Evolutionary conservation across 2,797 vertebrate species (phyloP), one percentile per base, ranked within the genome.

Genomic region (Clarias pachynema): DNA sequence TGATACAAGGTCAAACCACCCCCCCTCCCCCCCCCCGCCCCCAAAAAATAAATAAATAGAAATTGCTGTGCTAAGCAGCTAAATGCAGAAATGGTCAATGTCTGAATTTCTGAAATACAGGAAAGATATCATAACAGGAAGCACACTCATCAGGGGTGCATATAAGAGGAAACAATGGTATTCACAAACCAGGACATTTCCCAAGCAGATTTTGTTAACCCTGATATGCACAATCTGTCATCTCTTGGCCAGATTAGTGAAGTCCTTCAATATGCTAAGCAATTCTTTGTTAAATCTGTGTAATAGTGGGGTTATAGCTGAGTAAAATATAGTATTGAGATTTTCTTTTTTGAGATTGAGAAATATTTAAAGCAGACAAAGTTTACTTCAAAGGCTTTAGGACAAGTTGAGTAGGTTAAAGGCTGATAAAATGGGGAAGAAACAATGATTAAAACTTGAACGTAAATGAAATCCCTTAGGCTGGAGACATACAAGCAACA

Each of bases 401-500:
- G 66, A 40, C 20, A 56, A 44, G 16, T 16, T 66, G 69, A 65
- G 4, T 12, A 75, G 53, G 49, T 69, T 79, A 59, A 79, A 73
- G 56, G 37, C 49, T 56, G 44, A 85, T 70, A 44, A 80, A 65
- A 24, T 57, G 3, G 3, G 34, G 7, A 2, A 4, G 37, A 44
- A 75, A 53, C n/a, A 6, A 14, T 24, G 16, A 75, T 57, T 22
- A 85, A 53, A 37, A 79, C 53, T 26, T n/a, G 24, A 63, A 85
- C 60, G 65, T 16, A 37, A 62, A 37, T n/a, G 59, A 65, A 80
- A 86, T 73, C 80, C 62, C 37, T 88, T 44, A 6, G 86, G 5
- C 66, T 86, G 83, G 81, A 69, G 26, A 86, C 22, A 24, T 9
- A 74, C 72, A 20, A 78, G 72, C 26, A 84, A 85, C 86, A 65